Base-by-base conservation (phyloP, 2,797 vertebrate species). In the Capromys pilorides region DNA sequence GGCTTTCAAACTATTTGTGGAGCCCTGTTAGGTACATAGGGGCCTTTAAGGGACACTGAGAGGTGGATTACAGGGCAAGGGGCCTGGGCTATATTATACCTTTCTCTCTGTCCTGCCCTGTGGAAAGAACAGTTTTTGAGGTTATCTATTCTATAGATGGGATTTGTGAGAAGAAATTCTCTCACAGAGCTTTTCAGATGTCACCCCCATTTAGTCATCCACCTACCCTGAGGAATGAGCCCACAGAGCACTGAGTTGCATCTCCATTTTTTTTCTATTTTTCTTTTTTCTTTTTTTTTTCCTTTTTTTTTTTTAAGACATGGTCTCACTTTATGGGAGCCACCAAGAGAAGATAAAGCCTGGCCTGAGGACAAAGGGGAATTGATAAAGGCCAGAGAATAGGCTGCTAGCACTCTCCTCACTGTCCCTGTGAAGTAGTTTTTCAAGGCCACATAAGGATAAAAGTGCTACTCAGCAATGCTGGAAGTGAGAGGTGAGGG, bases 341-440 rank as follows among this genome's bases (percentile, higher is more conserved):
- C 41, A 49, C 92, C 69, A 86, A 88, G n/a, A 66, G 45, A 89
- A 94, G 92, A 95, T 86, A 59, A 96, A 96, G 41, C n/a, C 69
- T 61, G 69, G 71, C 39, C 39, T 69, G 62, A 41, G 66, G 59
- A 86, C 45, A 83, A 61, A 93, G 88, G 61, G 16, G 22, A 79
- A 31, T n/a, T 80, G 84, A 41, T 45, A 69, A 77, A 88, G 61
- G n/a, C 21, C 94, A 31, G 4, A 7, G 14, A 16, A 54, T 36
- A 49, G 21, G 14, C 51, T 36, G 49, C 39, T 24, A 22, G 39
- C 21, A 10, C 11, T 75, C 45, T 49, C 80, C 62, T 61, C 39
- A 61, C 16, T 64, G 18, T 24, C 49, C n/a, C 9, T 19, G 6
- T 11, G 88, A 82, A 64, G 69, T 19, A 41, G 24, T 64, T 85